Evolutionary conservation across 2,797 vertebrate species (phyloP), one percentile per base, ranked within the genome.

Genomic region (Malacoraja senta): DNA sequence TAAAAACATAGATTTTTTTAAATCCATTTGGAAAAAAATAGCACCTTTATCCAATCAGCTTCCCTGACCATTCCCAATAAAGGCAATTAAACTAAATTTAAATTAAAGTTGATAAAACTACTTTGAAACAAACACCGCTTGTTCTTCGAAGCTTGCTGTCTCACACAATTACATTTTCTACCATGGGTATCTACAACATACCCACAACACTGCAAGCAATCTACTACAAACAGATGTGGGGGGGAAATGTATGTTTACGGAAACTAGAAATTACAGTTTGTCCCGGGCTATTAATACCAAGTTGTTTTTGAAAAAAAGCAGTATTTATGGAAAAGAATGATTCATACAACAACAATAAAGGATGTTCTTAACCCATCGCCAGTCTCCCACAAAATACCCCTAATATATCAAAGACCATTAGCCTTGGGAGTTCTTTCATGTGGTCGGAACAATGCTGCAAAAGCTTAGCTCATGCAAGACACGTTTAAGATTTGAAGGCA

Each of bases 221-320:
- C 63, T 74, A 38, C 71, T 91, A 53, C 68, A 74, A 72, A 91
- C 90, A 91, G 68, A 91, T 91, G 71, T 72, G 35, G 68, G 38
- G 71, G 21, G 9, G 24, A 90, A 88, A 68, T 72, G 32, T 72
- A 53, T 35, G 29, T 92, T 92, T 92, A 74, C 71, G 71, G 90
- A 76, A 92, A 76, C 38, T 26, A 92, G 71, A 92, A 92, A 92
- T 92, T 92, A 91, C 65, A 92, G 90, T 76, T 26, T 91, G 90
- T 92, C 90, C 72, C 58, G 71, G 68, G 71, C 90, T 92, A 92
- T 76, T 92, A 92, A 74, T 92, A 92, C 44, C 71, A 92, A 92
- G 7, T 29, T 92, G 90, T 58, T 92, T 91, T 92, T 91, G 71
- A n/a, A 35, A 72, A 88, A 53, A 72, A 91, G 38, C 68, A 74